These are phyloP conservation scores for Epizoanthus scotinus DNA, from an alignment of 92 coral and sea anemone species.

Conservation along the genomic window DNA sequence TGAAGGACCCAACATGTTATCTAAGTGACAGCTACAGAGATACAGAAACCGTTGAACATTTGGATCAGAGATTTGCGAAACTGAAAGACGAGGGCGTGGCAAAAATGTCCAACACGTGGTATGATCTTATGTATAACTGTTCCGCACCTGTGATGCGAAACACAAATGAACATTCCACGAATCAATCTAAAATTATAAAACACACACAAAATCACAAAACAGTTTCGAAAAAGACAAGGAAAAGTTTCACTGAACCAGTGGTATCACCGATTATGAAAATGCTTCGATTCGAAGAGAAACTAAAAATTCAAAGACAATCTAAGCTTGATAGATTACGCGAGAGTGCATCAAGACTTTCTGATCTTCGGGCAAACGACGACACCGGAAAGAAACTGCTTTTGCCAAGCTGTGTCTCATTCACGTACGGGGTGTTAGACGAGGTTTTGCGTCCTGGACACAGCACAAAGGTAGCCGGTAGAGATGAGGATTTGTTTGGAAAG, in stretches of 20 bases:
- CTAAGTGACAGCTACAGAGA: no score
- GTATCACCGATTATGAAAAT: constrained; percentile 6
- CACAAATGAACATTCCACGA: no score
- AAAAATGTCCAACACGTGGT: no score
- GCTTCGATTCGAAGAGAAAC: constrained; percentile 35
- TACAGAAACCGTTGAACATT: no score
- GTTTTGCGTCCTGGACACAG: background rate
- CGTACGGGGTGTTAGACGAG: background rate
- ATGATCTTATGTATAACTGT: no score
- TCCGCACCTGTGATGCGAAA: no score
- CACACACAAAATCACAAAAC: no score
- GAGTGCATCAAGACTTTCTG: background rate
- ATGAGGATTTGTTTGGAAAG: background rate
- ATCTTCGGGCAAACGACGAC: background rate
- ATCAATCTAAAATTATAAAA: no score
- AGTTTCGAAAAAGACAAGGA: no score
- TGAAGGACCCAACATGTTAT: no score
- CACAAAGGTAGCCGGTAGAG: background rate
- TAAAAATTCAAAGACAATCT: background rate
- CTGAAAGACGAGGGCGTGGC: no score
- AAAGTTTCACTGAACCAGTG: background rate
- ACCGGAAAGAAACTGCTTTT: background rate
- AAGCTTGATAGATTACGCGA: constrained; percentile 21
- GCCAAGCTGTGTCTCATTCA: constrained; percentile 16
- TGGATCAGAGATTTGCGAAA: no score